Evolutionary conservation across 64 coral and sea anemone genomes (phyloP).

Genomic region (Anthopleura sola): DNA sequence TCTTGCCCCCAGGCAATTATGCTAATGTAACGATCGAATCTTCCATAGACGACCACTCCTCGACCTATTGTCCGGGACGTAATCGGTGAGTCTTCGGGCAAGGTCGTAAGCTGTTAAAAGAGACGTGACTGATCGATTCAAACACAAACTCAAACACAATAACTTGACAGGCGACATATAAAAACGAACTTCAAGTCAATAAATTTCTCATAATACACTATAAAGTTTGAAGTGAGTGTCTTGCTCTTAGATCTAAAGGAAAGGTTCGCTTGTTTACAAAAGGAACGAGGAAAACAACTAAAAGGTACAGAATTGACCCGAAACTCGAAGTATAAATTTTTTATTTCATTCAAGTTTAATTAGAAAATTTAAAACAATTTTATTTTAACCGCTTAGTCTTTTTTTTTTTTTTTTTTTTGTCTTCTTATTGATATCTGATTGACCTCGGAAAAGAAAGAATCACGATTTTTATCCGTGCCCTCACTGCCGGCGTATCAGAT

Average conservation of each 20-base stretch:
- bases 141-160: not conserved
- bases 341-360: no score
- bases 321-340: no score
- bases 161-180: not conserved
- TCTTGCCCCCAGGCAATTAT: not conserved
- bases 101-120: not conserved
- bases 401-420: no score
- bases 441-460: not conserved
- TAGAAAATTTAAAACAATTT: not conserved
- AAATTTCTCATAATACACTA: not conserved
- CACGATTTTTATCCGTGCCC: not conserved
- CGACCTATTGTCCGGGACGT: not conserved
- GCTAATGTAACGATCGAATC: not conserved
- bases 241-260: not conserved
- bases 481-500: not conserved
- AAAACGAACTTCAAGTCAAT: not conserved
- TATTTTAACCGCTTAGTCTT: no score
- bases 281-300: not conserved
- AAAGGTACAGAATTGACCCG: no score
- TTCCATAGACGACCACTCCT: not conserved
- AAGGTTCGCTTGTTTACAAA: not conserved
- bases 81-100: not conserved
- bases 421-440: no score
- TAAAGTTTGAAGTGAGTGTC: not conserved
- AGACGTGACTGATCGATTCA: not conserved